Base-by-base conservation (phyloP, 1,140 invertebrate genomes). In the Homalodisca vitripennis region DNA sequence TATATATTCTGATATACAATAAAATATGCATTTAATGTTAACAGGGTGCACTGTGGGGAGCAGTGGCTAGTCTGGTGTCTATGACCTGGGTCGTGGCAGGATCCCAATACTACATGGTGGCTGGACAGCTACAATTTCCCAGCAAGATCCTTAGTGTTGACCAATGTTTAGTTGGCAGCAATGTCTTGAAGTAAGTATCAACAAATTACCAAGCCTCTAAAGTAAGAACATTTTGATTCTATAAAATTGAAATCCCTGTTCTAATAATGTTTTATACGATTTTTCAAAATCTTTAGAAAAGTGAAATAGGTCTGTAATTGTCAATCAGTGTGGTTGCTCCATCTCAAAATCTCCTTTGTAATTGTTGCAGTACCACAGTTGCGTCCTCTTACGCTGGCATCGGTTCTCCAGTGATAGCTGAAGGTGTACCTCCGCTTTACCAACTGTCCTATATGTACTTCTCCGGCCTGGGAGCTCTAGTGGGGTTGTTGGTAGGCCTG, bases 401-500 rank as follows among this genome's bases (percentile, higher is more conserved):
- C 3, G 26, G 48, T 29, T 34, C 46, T 13, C 48, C n/a, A 24
- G 66, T 67, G 2, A n/a, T n/a, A 13, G 47, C 47, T 1, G 78
- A 79, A 0, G 79, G 90, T 29, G 91, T 91, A 76, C 87, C 88
- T 0, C 76, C 90, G 29, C 14, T 66, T 14, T 91, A 89, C 79
- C 84, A 87, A 20, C 74, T 91, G 29, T 90, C 88, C 1, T 91
- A 89, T 75, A 86, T 89, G 74, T 91, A 92, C 75, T 88, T 90
- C 64, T 88, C 88, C 1, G 77, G 88, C 29, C 81, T 86, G 70
- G 90, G 87, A 3, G 81, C 83, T 12, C 68, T 82, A 1, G 82
- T 85, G 0, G 86, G 89, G 0, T 75, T 92, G 22, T 69, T 87
- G 1, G 84, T 92, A 1, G 91, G 91, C 2, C 77, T 85, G 2